phyloP scores from a whole-genome alignment of 2,888 invertebrate genomes.

The Pherbina coryleti region DNA sequence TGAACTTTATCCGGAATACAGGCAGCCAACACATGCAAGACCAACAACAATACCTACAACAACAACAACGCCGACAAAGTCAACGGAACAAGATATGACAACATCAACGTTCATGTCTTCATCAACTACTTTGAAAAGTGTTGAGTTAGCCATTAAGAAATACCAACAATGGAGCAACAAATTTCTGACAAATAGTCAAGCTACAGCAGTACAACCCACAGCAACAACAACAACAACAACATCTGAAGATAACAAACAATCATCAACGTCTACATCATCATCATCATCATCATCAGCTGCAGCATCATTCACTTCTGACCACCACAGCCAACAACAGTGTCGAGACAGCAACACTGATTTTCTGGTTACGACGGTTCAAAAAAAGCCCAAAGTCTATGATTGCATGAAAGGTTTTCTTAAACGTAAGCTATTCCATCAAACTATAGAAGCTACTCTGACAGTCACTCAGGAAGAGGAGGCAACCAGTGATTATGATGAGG shows the following conservation, averaged over 20 bases:
- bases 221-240: conserved; percentile 31
- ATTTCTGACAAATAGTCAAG: conserved; percentile 48
- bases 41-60: conserved; percentile 23
- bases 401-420: conserved; percentile 66
- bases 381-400: conserved; percentile 63
- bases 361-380: conserved; percentile 50
- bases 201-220: conserved; percentile 33
- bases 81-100: conserved; percentile 31
- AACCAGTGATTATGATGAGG: conserved; percentile 62
- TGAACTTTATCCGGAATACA: conserved; percentile 54
- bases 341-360: conserved; percentile 38
- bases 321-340: conserved; percentile 10
- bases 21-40: conserved; percentile 41
- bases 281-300: conserved; percentile 31
- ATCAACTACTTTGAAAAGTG: conserved; percentile 51
- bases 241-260: conserved; percentile 16
- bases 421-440: conserved; percentile 61
- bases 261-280: conserved; percentile 33
- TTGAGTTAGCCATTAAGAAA: conserved; percentile 57
- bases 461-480: conserved; percentile 42
- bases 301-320: background rate
- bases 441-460: conserved; percentile 24
- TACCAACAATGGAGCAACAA: conserved; percentile 62
- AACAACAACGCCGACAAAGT: conserved; percentile 33
- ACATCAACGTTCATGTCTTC: conserved; percentile 36